Evolutionary conservation across 2,888 invertebrate genomes (phyloP), one percentile per base, ranked within the genome.

Genomic region (Drosophila birchii): DNA sequence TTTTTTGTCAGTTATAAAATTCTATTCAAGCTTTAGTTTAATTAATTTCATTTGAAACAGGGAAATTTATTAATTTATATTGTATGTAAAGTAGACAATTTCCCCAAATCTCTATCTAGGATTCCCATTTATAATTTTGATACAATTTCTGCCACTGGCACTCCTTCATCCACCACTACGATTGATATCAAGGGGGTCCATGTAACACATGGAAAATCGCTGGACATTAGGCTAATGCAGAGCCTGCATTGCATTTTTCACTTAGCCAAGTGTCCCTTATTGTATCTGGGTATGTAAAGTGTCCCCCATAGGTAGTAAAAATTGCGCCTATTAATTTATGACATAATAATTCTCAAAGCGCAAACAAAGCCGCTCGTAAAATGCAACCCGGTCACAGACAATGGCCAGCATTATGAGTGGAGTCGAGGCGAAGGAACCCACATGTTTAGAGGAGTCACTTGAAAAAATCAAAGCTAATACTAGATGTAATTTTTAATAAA

Each of bases 281-380:
- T 62, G 68, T 43, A 43, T 49, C 56, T 39, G 56, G 47, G 68
- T 56, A 68, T 67, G 68, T 32, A 56, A 56, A 68, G 68, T 75
- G 59, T 70, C 55, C 53, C 51, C 56, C 63, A 44, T 53, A 59
- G 68, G 59, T 68, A 74, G 76, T 78, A 88, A 84, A 81, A 86
- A 86, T 86, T 86, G 85, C 80, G 72, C 74, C 89, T 78, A 88
- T 86, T 88, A 88, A 87, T 86, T 86, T 86, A 86, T 86, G 87
- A 88, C 85, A 87, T 86, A 88, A 86, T 88, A 86, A 87, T 81
- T 86, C 82, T 75, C 75, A 86, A 86, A 88, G 87, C 82, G 85
- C 87, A 86, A 86, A 86, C 80, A 88, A 86, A 88, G 81, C 73
- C 79, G 83, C 88, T 84, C 81, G 63, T 84, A 84, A 81, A 84